phyloP scores from a whole-genome alignment of 1,140 invertebrate genomes.

The Drosophila simulans region DNA sequence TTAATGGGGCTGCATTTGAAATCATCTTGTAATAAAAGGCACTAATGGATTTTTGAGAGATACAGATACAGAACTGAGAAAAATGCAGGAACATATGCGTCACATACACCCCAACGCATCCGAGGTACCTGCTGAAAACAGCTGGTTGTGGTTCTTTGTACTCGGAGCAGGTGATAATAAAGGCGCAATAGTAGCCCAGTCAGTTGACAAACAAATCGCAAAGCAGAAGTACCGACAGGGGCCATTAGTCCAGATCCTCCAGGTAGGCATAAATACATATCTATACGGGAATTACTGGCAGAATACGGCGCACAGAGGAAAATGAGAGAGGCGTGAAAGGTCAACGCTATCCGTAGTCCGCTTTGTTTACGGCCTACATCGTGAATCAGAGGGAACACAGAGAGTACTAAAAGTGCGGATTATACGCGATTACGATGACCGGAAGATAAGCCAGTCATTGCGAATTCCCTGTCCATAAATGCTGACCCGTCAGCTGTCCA shows the following conservation, averaged over 20 bases:
- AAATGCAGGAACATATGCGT: not conserved
- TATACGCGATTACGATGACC: not conserved
- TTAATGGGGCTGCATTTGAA: not conserved
- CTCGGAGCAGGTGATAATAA: constrained; percentile 25
- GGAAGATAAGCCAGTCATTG: not conserved
- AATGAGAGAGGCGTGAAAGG: constrained; percentile 2
- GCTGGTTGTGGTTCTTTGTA: constrained; percentile 37
- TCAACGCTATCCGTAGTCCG: constrained; percentile 9
- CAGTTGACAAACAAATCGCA: constrained; percentile 51
- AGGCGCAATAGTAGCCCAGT: constrained; percentile 21
- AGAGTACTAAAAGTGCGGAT: not conserved
- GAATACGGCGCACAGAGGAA: not conserved
- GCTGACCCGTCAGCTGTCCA: not conserved
- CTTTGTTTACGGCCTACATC: constrained; percentile 13
- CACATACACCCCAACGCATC: not conserved
- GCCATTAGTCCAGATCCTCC: not conserved
- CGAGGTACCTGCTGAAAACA: constrained; percentile 30
- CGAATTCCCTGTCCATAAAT: constrained; percentile 6
- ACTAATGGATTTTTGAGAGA: not conserved
- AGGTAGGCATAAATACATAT: constrained; percentile 22
- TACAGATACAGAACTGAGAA: not conserved
- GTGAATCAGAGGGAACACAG: not conserved
- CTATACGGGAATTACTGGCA: constrained; percentile 24
- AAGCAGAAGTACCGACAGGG: constrained; percentile 23
- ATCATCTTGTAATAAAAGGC: not conserved